Conservation (phyloP, 2,113 vertebrate species). For the Tachycineta bicolor region DNA sequence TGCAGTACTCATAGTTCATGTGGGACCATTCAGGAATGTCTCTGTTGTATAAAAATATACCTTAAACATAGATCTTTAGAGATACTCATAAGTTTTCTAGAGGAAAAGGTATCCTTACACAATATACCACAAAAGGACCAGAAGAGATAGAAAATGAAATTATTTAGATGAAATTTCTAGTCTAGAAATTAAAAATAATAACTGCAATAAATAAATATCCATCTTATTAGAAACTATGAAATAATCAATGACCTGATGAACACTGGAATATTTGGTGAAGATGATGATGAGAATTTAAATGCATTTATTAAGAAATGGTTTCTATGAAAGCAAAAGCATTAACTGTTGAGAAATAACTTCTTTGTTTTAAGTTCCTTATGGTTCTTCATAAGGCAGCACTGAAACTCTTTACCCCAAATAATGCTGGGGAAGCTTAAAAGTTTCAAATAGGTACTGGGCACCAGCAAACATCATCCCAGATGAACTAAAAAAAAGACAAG, state of each 20-base stretch:
- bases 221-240: background rate
- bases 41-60: background rate
- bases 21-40: background rate
- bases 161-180: background rate
- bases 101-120: background rate
- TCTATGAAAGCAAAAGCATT: background rate
- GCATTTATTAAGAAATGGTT: background rate
- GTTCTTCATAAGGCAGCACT: background rate
- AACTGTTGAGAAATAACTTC: background rate
- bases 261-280: background rate
- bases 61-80: background rate
- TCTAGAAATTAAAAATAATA: background rate
- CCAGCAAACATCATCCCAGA: background rate
- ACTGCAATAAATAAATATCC: background rate
- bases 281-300: background rate
- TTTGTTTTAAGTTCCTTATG: background rate
- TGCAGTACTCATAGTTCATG: background rate
- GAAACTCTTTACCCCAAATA: background rate
- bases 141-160: background rate
- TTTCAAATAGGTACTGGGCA: background rate
- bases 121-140: background rate
- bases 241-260: background rate
- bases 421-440: background rate
- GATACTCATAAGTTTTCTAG: background rate
- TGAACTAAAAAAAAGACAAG: background rate